phyloP scores from a whole-genome alignment of 2,888 invertebrate species.

The Polyommatus icarus region DNA sequence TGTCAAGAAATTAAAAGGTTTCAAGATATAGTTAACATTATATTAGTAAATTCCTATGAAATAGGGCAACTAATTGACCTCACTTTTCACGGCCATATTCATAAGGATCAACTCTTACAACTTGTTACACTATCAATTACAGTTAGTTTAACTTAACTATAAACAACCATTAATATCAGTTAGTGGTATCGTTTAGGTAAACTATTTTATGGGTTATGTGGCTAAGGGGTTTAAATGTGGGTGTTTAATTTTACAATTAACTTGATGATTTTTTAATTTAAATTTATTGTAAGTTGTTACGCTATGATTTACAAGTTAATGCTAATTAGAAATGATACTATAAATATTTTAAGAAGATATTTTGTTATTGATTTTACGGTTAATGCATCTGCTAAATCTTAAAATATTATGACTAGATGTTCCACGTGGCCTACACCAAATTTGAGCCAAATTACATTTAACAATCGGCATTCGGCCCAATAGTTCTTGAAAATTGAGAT shows the following conservation, averaged over 20 bases:
- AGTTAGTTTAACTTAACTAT: constrained; percentile 57
- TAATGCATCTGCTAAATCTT: no score
- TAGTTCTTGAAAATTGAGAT: no score
- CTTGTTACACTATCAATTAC: constrained; percentile 60
- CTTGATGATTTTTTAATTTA: constrained; percentile 56
- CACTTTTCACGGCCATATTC: constrained; percentile 1
- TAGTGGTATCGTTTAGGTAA: constrained; percentile 68
- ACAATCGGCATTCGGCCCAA: no score
- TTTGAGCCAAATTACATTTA: no score
- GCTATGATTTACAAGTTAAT: background rate
- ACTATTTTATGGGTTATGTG: constrained; percentile 75
- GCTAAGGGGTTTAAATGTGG: constrained; percentile 69
- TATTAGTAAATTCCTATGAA: background rate
- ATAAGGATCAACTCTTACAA: constrained; percentile 22
- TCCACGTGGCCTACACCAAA: no score
- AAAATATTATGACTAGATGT: no score
- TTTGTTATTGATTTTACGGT: no score
- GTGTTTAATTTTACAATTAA: constrained; percentile 48
- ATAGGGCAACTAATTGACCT: background rate
- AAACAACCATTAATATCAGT: constrained; percentile 78
- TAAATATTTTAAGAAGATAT: no score
- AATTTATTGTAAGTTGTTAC: constrained; percentile 53
- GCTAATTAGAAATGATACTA: background rate
- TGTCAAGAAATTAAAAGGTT: no score
- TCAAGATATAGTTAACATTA: no score